phyloP scores from a whole-genome alignment of 2,797 vertebrate species.

The Gouania willdenowi region DNA sequence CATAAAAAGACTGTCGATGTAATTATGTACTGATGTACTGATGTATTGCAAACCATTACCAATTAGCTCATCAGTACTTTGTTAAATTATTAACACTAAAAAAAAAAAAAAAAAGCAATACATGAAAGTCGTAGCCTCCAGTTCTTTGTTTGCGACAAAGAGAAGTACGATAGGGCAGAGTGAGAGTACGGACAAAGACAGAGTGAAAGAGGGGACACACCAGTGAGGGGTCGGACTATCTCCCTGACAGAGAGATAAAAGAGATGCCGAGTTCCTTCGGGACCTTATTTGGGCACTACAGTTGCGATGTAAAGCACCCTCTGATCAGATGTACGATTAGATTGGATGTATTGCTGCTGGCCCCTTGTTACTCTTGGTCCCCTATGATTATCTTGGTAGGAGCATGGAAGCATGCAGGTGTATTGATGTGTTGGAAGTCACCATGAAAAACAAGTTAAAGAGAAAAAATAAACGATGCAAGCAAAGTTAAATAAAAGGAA shows the following conservation, averaged over 20 bases:
- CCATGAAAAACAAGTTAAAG: slow-evolving; percentile 33
- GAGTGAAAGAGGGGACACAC: slow-evolving; percentile 34
- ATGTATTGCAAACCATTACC: neutral
- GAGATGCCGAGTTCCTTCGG: slow-evolving; percentile 61
- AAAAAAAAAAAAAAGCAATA: slow-evolving; percentile 30
- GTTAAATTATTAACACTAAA: slow-evolving; percentile 8
- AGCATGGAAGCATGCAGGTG: slow-evolving; percentile 15
- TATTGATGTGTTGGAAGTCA: slow-evolving; percentile 38
- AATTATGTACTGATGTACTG: too few relatives aligned
- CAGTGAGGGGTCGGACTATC: slow-evolving; percentile 44
- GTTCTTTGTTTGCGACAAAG: slow-evolving; percentile 48
- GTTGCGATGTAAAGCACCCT: slow-evolving; percentile 58
- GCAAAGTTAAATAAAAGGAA: neutral
- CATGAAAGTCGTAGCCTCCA: slow-evolving; percentile 41
- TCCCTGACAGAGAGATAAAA: slow-evolving; percentile 68
- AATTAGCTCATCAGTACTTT: slow-evolving; percentile 2
- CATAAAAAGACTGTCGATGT: too few relatives aligned
- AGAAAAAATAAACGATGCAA: slow-evolving; percentile 3
- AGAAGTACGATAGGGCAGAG: slow-evolving; percentile 41
- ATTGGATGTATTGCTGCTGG: slow-evolving; percentile 53
- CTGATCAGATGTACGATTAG: slow-evolving; percentile 73
- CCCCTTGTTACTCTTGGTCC: slow-evolving; percentile 56
- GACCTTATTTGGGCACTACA: slow-evolving; percentile 64
- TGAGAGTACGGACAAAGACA: slow-evolving; percentile 45
- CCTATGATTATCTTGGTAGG: slow-evolving; percentile 56